These are phyloP conservation scores for Phaethornis superciliosus DNA, from an alignment of 2,113 vertebrate genomes.

Conservation along the genomic window DNA sequence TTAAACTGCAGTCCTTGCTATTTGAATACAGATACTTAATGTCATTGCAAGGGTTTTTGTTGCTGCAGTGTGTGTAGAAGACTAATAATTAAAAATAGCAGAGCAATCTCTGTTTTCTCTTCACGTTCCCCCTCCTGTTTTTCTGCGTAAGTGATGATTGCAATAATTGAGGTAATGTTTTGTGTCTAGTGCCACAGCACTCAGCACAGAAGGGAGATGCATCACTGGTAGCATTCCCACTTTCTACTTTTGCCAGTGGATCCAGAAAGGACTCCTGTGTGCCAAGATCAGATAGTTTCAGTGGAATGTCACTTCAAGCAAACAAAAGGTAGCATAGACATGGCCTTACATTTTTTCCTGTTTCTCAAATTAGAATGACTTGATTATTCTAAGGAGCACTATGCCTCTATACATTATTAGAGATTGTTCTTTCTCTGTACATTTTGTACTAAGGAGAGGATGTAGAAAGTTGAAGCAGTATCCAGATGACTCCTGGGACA, in stretches of 20 bases:
- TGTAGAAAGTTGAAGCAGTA: neutral
- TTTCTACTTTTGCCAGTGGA: neutral
- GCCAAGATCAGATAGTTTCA: neutral
- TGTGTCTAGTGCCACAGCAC: neutral
- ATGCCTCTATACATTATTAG: neutral
- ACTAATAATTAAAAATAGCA: neutral
- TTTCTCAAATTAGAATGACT: neutral
- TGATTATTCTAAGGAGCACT: neutral
- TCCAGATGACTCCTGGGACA: accelerated
- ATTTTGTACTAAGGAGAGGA: neutral
- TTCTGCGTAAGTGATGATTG: neutral
- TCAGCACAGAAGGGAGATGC: accelerated
- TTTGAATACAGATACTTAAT: neutral
- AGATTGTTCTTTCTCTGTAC: neutral
- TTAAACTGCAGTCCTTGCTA: neutral
- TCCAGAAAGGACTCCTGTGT: neutral
- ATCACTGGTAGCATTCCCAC: neutral
- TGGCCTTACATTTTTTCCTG: neutral
- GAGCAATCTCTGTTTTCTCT: neutral
- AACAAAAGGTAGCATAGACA: neutral
- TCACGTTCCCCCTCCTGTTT: neutral
- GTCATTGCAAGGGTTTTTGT: neutral
- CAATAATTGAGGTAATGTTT: neutral
- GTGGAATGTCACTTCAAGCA: neutral
- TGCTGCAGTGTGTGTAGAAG: neutral